A percentile compares a stretch with the other conserved stretches of the same genome.
Conservation (phyloP, 2,888 invertebrate species). For the Phalangium opilio region DNA sequence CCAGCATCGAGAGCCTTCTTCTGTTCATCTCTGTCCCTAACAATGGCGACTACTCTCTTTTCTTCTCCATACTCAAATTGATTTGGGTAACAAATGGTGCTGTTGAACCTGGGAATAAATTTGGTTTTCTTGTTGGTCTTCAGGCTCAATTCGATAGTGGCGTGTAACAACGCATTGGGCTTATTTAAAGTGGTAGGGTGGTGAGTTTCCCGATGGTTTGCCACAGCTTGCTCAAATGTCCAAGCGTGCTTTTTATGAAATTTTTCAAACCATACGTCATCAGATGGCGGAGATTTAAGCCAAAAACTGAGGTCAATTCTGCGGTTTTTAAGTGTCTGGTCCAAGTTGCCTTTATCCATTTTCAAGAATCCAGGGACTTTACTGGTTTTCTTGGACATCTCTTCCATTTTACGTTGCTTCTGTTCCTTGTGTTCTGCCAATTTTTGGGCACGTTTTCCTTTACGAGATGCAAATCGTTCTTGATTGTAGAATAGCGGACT, state of each 20-base stretch:
- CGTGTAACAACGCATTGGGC: conserved; percentile 51
- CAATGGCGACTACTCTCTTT: conserved; percentile 1
- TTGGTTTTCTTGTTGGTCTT: conserved; percentile 40
- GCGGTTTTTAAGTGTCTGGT: background rate
- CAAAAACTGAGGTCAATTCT: background rate
- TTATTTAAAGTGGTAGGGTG: conserved; percentile 65
- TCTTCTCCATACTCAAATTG: background rate
- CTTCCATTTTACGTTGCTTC: too few species aligned
- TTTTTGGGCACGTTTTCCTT: too few species aligned
- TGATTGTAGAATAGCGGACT: too few species aligned
- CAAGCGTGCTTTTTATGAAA: conserved; percentile 46
- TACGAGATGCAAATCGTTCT: too few species aligned
- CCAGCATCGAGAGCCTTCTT: conserved; percentile 49
- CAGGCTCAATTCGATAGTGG: conserved; percentile 66
- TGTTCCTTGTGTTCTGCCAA: too few species aligned
- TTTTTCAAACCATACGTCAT: conserved; percentile 46
- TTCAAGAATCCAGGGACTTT: too few species aligned
- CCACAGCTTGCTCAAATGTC: conserved; percentile 56
- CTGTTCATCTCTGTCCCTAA: conserved; percentile 40
- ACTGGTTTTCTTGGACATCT: too few species aligned
- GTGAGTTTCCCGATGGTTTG: conserved; percentile 60
- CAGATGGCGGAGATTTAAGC: conserved; percentile 34
- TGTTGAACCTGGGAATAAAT: too few species aligned
- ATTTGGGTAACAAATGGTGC: conserved; percentile 25
- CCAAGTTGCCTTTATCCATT: too few species aligned